A percentile compares a stretch with the other conserved stretches of the same genome.
phyloP scores from a whole-genome alignment of 2,113 vertebrate genomes.

The Nyctibius bracteatus region DNA sequence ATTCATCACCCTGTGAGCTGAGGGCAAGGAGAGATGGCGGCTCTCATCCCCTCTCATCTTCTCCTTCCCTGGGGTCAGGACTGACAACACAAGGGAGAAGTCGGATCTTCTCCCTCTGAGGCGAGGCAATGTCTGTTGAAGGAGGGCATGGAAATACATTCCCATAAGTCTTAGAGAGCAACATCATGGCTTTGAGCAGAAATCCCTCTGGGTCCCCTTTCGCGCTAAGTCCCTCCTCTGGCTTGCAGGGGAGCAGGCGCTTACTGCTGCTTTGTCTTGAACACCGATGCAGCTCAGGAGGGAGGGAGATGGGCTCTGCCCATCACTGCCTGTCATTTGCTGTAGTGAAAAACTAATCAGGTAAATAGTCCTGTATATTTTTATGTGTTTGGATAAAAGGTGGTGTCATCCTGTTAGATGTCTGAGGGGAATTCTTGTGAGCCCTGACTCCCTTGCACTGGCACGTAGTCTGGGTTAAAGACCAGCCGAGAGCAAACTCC shows the following conservation, averaged over 20 bases:
- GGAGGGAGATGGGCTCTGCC: background rate
- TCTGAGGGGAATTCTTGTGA: background rate
- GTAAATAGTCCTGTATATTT: background rate
- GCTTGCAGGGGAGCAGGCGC: background rate
- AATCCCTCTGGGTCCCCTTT: background rate
- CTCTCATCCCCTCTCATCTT: background rate
- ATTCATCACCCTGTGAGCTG: background rate
- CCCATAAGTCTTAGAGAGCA: background rate
- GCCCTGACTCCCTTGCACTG: background rate
- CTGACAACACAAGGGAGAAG: background rate
- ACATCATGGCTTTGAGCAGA: background rate
- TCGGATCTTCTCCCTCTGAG: accelerated
- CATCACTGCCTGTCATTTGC: background rate
- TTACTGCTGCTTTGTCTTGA: background rate
- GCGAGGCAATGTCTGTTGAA: background rate
- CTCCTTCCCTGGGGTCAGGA: background rate
- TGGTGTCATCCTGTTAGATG: background rate
- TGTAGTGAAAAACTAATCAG: background rate
- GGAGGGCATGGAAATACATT: background rate
- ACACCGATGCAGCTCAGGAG: background rate
- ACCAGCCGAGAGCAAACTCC: background rate
- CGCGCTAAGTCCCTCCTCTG: background rate
- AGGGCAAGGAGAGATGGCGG: background rate
- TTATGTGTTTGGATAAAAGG: background rate
- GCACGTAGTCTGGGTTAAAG: background rate